Percentiles rank a stretch among this genome's conserved stretches.
phyloP scores from a whole-genome alignment of 2,113 vertebrate genomes.

The Actenoides lindsayi region DNA sequence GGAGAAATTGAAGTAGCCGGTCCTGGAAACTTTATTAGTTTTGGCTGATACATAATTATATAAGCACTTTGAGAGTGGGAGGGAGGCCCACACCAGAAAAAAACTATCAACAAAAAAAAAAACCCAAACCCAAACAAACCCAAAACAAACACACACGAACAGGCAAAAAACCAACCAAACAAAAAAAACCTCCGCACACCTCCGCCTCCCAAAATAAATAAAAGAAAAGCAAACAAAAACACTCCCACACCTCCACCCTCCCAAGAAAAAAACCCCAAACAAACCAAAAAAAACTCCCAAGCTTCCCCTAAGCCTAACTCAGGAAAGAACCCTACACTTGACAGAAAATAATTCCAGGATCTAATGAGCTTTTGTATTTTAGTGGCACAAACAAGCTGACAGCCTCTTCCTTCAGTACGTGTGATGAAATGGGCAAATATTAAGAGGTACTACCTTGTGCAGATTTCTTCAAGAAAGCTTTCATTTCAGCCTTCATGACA shows the following conservation, averaged over 20 bases:
- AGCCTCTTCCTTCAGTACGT: not conserved
- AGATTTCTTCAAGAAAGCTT: not conserved
- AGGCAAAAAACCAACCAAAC: no score
- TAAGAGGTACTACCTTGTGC: not conserved
- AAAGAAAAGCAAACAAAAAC: no score
- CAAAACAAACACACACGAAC: no score
- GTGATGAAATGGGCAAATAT: not conserved
- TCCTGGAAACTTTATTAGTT: not conserved
- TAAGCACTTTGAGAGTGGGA: not conserved
- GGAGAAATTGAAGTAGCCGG: not conserved
- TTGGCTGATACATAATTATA: not conserved
- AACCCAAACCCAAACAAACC: no score
- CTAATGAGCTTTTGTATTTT: not conserved
- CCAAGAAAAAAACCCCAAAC: not conserved
- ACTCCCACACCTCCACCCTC: no score
- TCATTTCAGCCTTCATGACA: not conserved
- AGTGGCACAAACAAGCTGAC: not conserved
- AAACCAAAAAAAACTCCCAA: not conserved
- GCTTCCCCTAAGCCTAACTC: no score
- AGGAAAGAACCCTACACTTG: not conserved
- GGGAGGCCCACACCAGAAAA: not conserved
- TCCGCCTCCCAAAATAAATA: no score
- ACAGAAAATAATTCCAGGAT: not conserved
- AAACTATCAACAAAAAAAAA: not conserved
- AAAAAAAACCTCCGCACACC: no score